Percentiles rank a stretch among this genome's conserved stretches.
Evolutionary conservation across 2,113 vertebrate species (phyloP).

Genomic region (Pelusios castaneus): DNA sequence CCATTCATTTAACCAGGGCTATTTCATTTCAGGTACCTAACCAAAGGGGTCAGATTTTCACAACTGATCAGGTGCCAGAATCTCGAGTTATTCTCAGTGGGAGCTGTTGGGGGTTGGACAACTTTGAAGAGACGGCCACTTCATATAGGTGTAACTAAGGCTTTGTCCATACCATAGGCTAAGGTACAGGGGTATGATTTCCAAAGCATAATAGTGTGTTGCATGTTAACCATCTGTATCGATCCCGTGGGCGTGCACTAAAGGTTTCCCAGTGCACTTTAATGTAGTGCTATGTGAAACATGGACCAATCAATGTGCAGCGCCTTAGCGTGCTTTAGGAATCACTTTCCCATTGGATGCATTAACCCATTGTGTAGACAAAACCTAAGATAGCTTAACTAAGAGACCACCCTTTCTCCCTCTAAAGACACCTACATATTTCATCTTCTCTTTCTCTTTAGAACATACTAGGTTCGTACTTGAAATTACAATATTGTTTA

Average conservation of each 20-base stretch:
- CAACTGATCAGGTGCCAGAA: neutral
- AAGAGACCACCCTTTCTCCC: neutral
- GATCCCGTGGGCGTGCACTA: neutral
- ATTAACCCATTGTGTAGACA: neutral
- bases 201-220: neutral
- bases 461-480: neutral
- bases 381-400: neutral
- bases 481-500: neutral
- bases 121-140: constrained; percentile 34
- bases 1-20: neutral
- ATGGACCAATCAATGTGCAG: neutral
- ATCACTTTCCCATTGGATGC: neutral
- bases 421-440: neutral
- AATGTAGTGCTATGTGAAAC: neutral
- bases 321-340: neutral
- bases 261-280: neutral
- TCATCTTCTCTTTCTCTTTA: neutral
- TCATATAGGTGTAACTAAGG: neutral
- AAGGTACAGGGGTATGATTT: neutral
- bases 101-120: constrained; percentile 18
- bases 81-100: constrained; percentile 54
- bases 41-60: neutral
- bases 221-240: neutral
- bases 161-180: neutral
- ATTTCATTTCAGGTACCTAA: neutral